Evolutionary conservation across 2,888 invertebrate genomes (phyloP).

Genomic region (Elegia similella): DNA sequence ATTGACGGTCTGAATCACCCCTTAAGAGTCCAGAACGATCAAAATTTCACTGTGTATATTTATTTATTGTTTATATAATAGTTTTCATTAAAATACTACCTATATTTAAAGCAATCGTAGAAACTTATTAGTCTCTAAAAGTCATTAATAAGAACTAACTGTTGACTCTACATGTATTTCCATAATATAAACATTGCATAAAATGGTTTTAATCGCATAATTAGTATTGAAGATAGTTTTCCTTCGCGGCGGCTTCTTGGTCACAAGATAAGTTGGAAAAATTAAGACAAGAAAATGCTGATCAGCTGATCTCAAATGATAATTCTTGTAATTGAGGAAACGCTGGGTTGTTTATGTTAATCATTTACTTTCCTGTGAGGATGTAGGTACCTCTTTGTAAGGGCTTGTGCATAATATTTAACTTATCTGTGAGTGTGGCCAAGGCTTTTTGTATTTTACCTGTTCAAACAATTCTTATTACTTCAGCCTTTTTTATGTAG

Average conservation of each 20-base stretch:
- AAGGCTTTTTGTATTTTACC: neutral
- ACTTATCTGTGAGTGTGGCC: no score
- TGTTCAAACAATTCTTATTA: neutral
- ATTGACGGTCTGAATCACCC: no score
- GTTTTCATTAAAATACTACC: no score
- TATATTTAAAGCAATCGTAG: no score
- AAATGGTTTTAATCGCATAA: neutral
- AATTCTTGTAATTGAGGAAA: constrained; percentile 7
- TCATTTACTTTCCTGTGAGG: constrained; percentile 2
- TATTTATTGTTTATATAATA: no score
- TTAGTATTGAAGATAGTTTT: neutral
- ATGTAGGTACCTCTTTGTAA: neutral
- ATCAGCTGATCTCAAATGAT: constrained; percentile 10
- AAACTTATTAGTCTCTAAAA: no score
- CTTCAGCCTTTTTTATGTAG: no score
- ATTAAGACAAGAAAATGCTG: neutral
- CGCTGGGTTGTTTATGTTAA: constrained; percentile 3
- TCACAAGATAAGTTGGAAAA: constrained; percentile 6
- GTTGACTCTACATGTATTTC: no score
- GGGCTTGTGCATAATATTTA: neutral
- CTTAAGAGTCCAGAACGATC: no score
- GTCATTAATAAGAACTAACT: no score
- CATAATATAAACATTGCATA: neutral
- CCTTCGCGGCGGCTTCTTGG: neutral
- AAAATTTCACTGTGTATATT: no score